Percentiles rank a stretch among this genome's conserved stretches.
Evolutionary conservation across 2,113 vertebrate species (phyloP).

Genomic region (Percina caprodes): DNA sequence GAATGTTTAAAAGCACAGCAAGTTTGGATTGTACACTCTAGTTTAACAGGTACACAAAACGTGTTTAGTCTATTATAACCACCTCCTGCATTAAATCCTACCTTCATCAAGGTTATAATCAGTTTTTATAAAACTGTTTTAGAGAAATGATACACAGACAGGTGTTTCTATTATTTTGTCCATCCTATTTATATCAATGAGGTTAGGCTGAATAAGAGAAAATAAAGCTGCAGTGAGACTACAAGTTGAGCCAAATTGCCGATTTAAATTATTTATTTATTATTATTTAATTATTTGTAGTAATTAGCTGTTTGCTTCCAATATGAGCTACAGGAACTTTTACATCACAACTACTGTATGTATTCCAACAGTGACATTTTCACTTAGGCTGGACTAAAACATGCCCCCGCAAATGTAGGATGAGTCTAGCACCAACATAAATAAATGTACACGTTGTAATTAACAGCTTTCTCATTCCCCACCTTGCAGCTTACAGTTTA

Average conservation of each 20-base stretch:
- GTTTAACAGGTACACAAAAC: background rate
- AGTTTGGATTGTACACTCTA: background rate
- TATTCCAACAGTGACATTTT: background rate
- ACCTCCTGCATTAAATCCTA: background rate
- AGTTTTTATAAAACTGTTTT: background rate
- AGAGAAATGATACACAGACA: background rate
- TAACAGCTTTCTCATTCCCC: background rate
- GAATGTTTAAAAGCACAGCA: constrained; percentile 8
- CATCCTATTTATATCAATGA: no score
- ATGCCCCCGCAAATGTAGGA: background rate
- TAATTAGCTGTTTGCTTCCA: background rate
- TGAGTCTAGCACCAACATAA: background rate
- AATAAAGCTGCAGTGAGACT: background rate
- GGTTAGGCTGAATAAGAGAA: no score
- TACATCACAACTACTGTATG: background rate
- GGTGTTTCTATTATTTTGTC: no score
- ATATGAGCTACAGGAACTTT: background rate
- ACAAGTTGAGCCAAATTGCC: background rate
- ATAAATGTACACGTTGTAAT: background rate
- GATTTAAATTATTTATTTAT: constrained; percentile 6
- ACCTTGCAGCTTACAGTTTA: constrained; percentile 20
- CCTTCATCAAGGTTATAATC: background rate
- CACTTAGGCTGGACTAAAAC: background rate
- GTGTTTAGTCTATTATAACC: background rate
- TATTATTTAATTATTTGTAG: background rate